phyloP scores from a whole-genome alignment of 2,888 invertebrate genomes.

The Allygus modestus region DNA sequence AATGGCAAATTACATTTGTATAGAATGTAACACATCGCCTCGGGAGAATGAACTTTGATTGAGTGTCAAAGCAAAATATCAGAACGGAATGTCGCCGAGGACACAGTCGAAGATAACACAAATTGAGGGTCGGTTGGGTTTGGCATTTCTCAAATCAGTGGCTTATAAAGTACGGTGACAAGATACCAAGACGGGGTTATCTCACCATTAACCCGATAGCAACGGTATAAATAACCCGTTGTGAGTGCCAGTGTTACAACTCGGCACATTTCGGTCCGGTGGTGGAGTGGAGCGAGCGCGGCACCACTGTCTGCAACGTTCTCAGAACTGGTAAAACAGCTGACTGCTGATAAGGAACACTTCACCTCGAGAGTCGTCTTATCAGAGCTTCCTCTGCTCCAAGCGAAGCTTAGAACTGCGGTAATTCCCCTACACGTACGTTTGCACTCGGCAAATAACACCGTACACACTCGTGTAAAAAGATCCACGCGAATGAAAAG shows the following conservation, averaged over 20 bases:
- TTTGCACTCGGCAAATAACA: neutral
- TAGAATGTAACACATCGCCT: neutral
- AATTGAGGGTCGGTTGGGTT: neutral
- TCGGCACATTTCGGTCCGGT: neutral
- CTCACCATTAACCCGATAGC: conserved; percentile 25
- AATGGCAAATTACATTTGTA: too few species aligned
- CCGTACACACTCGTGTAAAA: neutral
- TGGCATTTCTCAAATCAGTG: conserved; percentile 39
- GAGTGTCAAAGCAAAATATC: neutral
- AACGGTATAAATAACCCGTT: conserved; percentile 6
- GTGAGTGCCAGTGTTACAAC: conserved; percentile 2
- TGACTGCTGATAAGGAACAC: neutral
- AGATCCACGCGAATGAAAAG: neutral
- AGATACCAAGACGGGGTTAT: conserved; percentile 37
- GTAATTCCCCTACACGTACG: neutral
- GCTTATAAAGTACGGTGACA: conserved; percentile 36
- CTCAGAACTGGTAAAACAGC: conserved; percentile 5
- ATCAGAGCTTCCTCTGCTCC: too few species aligned
- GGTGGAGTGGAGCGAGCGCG: neutral
- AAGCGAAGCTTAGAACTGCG: too few species aligned
- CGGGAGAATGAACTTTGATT: neutral
- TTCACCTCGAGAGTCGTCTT: neutral
- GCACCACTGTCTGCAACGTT: neutral
- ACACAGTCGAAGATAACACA: neutral
- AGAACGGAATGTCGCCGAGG: conserved; percentile 6